A percentile compares a stretch with the other conserved stretches of the same genome.
Conservation (phyloP, 2,888 invertebrate species). For the Coremacera marginata region DNA sequence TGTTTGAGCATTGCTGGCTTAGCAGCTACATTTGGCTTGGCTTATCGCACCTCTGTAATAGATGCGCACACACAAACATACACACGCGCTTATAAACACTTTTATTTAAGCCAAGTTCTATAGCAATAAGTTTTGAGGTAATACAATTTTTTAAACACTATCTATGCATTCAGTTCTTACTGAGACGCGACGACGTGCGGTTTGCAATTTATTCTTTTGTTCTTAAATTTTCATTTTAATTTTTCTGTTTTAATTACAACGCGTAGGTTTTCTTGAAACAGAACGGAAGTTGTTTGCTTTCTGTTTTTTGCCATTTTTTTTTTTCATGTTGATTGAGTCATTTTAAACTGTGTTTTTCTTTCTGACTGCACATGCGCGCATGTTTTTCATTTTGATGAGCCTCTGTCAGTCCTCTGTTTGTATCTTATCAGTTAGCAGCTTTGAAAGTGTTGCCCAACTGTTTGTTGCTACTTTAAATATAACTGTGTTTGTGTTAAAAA, state of each 20-base stretch:
- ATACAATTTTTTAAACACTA: not conserved
- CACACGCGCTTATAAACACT: too few relatives aligned
- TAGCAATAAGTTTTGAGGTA: not conserved
- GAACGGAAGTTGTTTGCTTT: not conserved
- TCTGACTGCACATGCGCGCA: slow-evolving; percentile 21
- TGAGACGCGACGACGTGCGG: slow-evolving; percentile 19
- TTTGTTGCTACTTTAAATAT: not conserved
- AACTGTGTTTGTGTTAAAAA: not conserved
- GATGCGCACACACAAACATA: not conserved
- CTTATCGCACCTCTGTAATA: not conserved
- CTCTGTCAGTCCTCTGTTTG: not conserved
- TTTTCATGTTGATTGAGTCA: slow-evolving; percentile 2
- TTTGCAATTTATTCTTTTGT: slow-evolving; percentile 16
- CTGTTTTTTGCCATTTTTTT: not conserved
- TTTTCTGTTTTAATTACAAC: not conserved
- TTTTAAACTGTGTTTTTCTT: not conserved
- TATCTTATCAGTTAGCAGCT: not conserved
- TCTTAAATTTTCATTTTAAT: not conserved
- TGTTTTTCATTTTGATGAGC: slow-evolving; percentile 20
- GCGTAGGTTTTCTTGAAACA: not conserved
- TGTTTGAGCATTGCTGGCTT: not conserved
- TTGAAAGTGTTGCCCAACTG: not conserved
- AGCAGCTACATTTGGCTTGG: not conserved
- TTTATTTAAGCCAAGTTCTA: not conserved
- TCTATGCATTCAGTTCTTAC: slow-evolving; percentile 21